Evolutionary conservation across 2,888 invertebrate genomes (phyloP).

Genomic region (Sialis lutaria): DNA sequence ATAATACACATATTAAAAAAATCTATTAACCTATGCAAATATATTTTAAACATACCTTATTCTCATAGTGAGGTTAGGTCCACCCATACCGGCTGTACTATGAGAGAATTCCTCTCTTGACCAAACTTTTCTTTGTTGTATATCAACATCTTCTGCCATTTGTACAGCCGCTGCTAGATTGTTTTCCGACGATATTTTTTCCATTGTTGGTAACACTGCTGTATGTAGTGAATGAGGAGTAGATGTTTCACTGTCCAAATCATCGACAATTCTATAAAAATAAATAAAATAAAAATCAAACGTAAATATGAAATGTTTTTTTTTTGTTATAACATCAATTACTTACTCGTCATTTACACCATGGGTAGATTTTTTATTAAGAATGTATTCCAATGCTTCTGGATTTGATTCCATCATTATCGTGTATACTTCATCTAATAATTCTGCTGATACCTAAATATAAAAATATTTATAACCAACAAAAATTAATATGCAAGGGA

Average conservation of each 20-base stretch:
- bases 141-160: conserved; percentile 10
- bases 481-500: too few species aligned
- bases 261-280: conserved; percentile 22
- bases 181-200: conserved; percentile 11
- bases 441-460: conserved; percentile 46
- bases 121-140: conserved; percentile 33
- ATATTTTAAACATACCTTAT: conserved; percentile 17
- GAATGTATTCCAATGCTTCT: conserved; percentile 53
- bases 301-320: not conserved
- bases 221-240: conserved; percentile 22
- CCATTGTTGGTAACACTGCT: conserved; percentile 12
- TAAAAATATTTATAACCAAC: not conserved
- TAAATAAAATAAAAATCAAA: conserved; percentile 3
- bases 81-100: conserved; percentile 50
- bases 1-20: conserved; percentile 5
- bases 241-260: conserved; percentile 27
- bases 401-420: conserved; percentile 75
- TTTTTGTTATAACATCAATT: not conserved
- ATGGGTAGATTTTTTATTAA: conserved; percentile 28
- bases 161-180: conserved; percentile 7
- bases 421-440: conserved; percentile 73
- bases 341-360: conserved; percentile 2
- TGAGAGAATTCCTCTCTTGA: conserved; percentile 61
- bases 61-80: conserved; percentile 33
- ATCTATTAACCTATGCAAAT: not conserved